Percentiles rank a stretch among this genome's conserved stretches.
Evolutionary conservation across 2,888 invertebrate species (phyloP).

Genomic region (Oscheius sp.): DNA sequence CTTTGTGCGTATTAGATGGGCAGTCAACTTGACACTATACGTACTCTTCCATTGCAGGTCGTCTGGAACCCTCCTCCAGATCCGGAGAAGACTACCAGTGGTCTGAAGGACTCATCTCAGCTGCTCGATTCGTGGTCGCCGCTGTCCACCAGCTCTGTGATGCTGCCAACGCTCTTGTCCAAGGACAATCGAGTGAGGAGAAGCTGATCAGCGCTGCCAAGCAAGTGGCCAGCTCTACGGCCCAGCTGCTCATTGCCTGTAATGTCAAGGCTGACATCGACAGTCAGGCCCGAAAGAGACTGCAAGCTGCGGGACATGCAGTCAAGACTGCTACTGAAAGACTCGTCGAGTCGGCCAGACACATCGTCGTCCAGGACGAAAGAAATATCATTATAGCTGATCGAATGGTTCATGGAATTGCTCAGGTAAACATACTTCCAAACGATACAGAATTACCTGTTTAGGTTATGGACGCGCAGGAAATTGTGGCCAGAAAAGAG

Average conservation of each 20-base stretch:
- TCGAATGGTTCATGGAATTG: conserved; percentile 82
- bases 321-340: conserved; percentile 90
- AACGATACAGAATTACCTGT: neutral
- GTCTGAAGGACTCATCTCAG: conserved; percentile 74
- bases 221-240: conserved; percentile 88
- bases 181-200: conserved; percentile 82
- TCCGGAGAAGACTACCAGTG: conserved; percentile 63
- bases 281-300: conserved; percentile 89
- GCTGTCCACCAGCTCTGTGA: conserved; percentile 97
- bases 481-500: conserved; percentile 88
- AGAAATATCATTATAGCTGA: conserved; percentile 89
- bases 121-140: conserved; percentile 88
- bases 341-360: conserved; percentile 88
- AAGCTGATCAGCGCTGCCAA: conserved; percentile 94
- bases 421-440: conserved; percentile 54
- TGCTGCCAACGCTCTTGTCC: conserved; percentile 93
- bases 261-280: conserved; percentile 98
- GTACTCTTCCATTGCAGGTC: conserved; percentile 27
- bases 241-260: conserved; percentile 95
- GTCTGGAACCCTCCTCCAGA: conserved; percentile 33
- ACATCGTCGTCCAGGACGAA: conserved; percentile 83
- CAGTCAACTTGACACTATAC: neutral
- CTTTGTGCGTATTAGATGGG: neutral
- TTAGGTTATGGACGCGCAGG: conserved; percentile 75
- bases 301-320: conserved; percentile 77